Evolutionary conservation across 2,888 invertebrate species (phyloP).

Genomic region (Malachius bipustulatus): DNA sequence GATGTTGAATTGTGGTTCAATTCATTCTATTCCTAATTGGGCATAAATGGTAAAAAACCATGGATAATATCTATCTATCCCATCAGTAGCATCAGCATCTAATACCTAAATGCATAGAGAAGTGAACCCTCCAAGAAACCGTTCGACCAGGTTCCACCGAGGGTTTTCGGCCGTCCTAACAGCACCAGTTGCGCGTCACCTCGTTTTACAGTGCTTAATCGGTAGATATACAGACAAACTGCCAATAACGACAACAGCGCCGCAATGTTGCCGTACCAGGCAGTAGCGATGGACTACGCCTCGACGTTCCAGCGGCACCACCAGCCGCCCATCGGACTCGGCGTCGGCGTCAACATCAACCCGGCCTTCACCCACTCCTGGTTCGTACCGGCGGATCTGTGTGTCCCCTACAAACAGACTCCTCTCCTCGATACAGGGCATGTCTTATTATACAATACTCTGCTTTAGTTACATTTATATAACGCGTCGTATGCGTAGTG

Average conservation of each 20-base stretch:
- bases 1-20: no score
- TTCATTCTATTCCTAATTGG: no score
- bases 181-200: conserved; percentile 11
- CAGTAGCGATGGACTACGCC: conserved; percentile 79
- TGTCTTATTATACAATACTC: conserved; percentile 52
- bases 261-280: conserved; percentile 75
- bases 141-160: conserved; percentile 12
- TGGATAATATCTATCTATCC: no score
- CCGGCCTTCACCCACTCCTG: conserved; percentile 89
- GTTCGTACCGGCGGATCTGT: conserved; percentile 90
- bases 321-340: conserved; percentile 35
- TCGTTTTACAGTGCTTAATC: conserved; percentile 16
- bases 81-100: no score
- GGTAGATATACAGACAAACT: conserved; percentile 9
- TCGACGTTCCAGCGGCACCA: conserved; percentile 35
- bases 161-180: no score
- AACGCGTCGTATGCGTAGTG: no score
- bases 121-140: no score
- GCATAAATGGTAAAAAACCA: no score
- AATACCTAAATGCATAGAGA: no score
- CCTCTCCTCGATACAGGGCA: conserved; percentile 89
- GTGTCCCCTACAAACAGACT: conserved; percentile 72
- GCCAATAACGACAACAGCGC: background rate
- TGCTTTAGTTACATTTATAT: no score
- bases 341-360: conserved; percentile 45